Evolutionary conservation across 1,140 invertebrate genomes (phyloP).

Genomic region (Drosophila quadrilineata): DNA sequence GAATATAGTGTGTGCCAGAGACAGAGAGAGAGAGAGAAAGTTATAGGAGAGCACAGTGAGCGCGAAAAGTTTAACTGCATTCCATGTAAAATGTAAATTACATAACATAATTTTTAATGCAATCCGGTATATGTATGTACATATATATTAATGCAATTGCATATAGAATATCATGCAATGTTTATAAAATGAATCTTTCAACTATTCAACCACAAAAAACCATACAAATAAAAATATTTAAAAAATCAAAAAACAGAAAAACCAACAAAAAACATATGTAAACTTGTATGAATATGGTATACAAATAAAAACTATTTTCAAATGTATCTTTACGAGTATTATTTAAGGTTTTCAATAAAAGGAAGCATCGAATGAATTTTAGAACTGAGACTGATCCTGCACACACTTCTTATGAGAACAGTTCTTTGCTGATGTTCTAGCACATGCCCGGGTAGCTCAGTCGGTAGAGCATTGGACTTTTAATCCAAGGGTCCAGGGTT

Average conservation of each 20-base stretch:
- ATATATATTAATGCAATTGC: slow-evolving; percentile 57
- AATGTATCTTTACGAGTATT: slow-evolving; percentile 36
- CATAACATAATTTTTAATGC: slow-evolving; percentile 65
- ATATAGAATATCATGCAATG: slow-evolving; percentile 46
- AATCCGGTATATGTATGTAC: slow-evolving; percentile 57
- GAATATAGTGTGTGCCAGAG: slow-evolving; percentile 22
- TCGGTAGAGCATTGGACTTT: slow-evolving; percentile 89
- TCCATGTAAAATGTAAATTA: slow-evolving; percentile 77
- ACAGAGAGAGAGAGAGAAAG: slow-evolving; percentile 53
- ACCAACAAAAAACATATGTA: slow-evolving; percentile 65
- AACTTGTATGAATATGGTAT: slow-evolving; percentile 73
- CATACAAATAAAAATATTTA: slow-evolving; percentile 66
- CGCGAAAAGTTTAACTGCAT: slow-evolving; percentile 74
- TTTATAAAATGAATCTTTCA: slow-evolving; percentile 38
- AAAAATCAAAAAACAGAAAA: slow-evolving; percentile 53
- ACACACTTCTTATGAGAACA: neutral
- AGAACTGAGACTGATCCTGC: neutral
- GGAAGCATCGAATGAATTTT: neutral
- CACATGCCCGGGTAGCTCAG: slow-evolving; percentile 87
- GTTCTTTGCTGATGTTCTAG: fast-evolving
- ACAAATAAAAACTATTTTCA: slow-evolving; percentile 78
- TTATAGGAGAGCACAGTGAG: slow-evolving; percentile 53
- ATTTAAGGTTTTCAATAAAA: neutral
- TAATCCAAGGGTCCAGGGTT: slow-evolving; percentile 91
- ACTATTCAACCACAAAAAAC: slow-evolving; percentile 52